Percentiles rank a stretch among this genome's conserved stretches.
phyloP scores from a whole-genome alignment of 2,797 vertebrate species.

The Rhabdophis nuchalis region DNA sequence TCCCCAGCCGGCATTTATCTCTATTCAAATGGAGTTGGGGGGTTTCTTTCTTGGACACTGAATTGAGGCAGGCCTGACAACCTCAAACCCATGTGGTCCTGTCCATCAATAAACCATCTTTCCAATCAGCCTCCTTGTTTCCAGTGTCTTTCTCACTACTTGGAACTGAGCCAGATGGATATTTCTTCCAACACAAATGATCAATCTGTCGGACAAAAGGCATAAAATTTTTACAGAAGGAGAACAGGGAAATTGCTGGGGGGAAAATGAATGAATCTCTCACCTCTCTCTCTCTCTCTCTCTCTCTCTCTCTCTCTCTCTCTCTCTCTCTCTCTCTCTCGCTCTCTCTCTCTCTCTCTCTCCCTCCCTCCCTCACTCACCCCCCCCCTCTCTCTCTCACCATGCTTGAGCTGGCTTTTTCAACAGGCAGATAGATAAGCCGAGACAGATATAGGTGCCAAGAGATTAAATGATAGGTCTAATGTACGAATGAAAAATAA shows the following conservation, averaged over 20 bases:
- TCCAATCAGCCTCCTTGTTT: too few relatives aligned
- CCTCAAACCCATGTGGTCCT: too few relatives aligned
- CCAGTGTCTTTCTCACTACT: too few relatives aligned
- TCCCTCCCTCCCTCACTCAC: too few relatives aligned
- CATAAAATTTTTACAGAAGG: neutral
- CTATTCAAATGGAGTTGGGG: too few relatives aligned
- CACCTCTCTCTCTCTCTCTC: neutral
- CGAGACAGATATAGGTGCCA: neutral
- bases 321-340: neutral
- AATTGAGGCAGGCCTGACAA: too few relatives aligned
- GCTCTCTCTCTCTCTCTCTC: neutral
- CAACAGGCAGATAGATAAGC: neutral
- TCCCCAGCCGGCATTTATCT: too few relatives aligned
- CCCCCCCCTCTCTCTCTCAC: neutral
- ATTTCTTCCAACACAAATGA: neutral
- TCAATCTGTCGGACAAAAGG: neutral
- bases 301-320: neutral
- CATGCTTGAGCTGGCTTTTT: neutral
- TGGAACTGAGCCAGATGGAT: too few relatives aligned
- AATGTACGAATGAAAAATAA: neutral
- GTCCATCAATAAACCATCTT: too few relatives aligned
- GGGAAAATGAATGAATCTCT: neutral
- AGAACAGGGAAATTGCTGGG: neutral
- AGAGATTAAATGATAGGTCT: neutral
- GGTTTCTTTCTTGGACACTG: too few relatives aligned